Base-by-base conservation (phyloP, 2,113 vertebrate species). In the Leptocoma aspasia region DNA sequence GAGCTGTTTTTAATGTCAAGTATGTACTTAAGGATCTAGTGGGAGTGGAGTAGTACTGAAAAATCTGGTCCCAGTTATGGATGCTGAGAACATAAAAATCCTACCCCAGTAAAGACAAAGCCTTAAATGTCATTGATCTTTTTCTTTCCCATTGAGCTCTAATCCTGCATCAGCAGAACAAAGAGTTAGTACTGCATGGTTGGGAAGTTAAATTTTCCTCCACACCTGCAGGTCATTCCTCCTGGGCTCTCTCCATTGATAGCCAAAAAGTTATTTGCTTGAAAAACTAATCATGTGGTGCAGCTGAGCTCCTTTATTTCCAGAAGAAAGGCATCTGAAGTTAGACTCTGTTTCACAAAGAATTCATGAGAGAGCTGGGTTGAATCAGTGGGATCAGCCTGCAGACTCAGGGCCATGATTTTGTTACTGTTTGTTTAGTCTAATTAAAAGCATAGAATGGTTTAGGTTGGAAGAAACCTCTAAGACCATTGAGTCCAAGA, bases 101-200 rank as follows among this genome's bases (percentile, higher is more conserved):
- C 90, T 89, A 71, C 77, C 64, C 69, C 4, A 1, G 39, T 84
- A 75, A n/a, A 97, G 80, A 92, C 88, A 92, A 94, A 95, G 92
- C 72, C 79, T 92, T 93, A 93, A 96, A 95, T 42, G 53, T 86
- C 86, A 95, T 93, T 96, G 95, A 95, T 93, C 93, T 96, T 95
- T 97, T 93, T 90, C 92, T 53, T 95, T 96, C 86, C 86, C 69
- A 90, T 92, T 93, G 92, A 95, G 93, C 82, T 96, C 81, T 96
- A 96, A 97, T 95, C 94, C 93, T 83, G 69, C 70, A 92, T 73
- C 94, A 96, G 90, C 79, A 96, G 90, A 96, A 95, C 94, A 97
- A 96, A 97, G 94, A 86, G 92, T 52, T 89, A 89, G 80, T 84
- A 69, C 76, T 93, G 92, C 88, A 93, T 86, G 77, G 90, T 9